Percentiles rank a stretch among this genome's conserved stretches.
These are phyloP conservation scores for Climacteris rufus DNA, from an alignment of 2,113 vertebrate genomes.

Conservation along the genomic window DNA sequence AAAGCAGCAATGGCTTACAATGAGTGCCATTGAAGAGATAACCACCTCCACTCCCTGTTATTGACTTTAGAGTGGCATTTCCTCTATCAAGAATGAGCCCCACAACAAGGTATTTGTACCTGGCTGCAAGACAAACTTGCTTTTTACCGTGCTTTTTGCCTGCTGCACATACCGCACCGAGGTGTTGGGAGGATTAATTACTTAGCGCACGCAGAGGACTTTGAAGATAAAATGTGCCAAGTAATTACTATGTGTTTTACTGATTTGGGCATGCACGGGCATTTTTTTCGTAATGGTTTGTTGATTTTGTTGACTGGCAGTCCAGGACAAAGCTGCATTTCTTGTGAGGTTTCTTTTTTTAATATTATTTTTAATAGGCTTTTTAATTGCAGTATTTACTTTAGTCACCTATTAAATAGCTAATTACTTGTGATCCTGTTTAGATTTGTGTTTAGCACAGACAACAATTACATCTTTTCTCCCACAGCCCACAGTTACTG, in stretches of 20 bases:
- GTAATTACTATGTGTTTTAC: conserved; percentile 43
- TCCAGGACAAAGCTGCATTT: not conserved
- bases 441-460: conserved; percentile 43
- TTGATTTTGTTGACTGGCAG: conserved; percentile 40
- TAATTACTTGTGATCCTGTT: conserved; percentile 48
- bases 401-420: conserved; percentile 56
- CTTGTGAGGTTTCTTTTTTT: conserved; percentile 15
- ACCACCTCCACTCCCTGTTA: not conserved
- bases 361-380: conserved; percentile 32
- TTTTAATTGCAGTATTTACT: conserved; percentile 51
- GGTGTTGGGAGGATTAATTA: conserved; percentile 60
- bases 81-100: not conserved
- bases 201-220: not conserved
- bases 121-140: not conserved
- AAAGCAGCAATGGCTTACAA: not conserved
- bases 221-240: conserved; percentile 53
- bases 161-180: conserved; percentile 14
- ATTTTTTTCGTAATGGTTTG: conserved; percentile 13
- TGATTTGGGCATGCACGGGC: not conserved
- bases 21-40: not conserved
- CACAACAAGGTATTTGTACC: conserved; percentile 35
- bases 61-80: not conserved
- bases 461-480: conserved; percentile 55
- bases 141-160: conserved; percentile 1
- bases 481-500: not conserved